These are phyloP conservation scores for Poecilia velifera DNA, from an alignment of 2,797 vertebrate genomes.

Conservation along the genomic window DNA sequence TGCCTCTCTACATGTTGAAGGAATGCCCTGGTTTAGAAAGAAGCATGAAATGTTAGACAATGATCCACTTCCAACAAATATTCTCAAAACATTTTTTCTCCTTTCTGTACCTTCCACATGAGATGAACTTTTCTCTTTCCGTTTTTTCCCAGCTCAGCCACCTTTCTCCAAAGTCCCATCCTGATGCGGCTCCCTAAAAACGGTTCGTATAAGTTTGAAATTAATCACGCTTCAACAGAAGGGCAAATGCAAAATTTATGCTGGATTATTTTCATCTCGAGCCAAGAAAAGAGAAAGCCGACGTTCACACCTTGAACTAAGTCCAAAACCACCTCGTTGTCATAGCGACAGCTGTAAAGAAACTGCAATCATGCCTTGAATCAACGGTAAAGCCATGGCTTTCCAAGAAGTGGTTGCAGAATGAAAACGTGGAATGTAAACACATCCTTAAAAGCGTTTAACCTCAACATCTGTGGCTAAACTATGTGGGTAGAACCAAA, in stretches of 20 bases:
- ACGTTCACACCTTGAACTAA: background rate
- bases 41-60: background rate
- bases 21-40: slow-evolving; percentile 48
- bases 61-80: background rate
- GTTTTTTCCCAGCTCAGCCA: slow-evolving; percentile 16
- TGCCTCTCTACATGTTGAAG: slow-evolving; percentile 51
- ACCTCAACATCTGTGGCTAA: background rate
- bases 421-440: background rate
- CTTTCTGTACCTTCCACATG: slow-evolving; percentile 67
- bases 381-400: background rate
- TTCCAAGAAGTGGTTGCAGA: background rate
- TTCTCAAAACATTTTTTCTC: background rate
- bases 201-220: background rate
- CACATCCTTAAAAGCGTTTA: background rate
- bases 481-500: background rate
- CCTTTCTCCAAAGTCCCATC: slow-evolving; percentile 65
- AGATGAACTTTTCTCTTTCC: slow-evolving; percentile 48
- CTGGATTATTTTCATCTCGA: background rate
- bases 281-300: background rate
- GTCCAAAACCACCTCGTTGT: slow-evolving; percentile 5
- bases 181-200: slow-evolving; percentile 46
- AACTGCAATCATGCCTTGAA: background rate
- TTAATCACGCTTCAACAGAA: background rate
- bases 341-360: slow-evolving; percentile 8
- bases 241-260: background rate